Evolutionary conservation across 2,888 invertebrate species (phyloP).

Genomic region (Neoitamus cyanurus): DNA sequence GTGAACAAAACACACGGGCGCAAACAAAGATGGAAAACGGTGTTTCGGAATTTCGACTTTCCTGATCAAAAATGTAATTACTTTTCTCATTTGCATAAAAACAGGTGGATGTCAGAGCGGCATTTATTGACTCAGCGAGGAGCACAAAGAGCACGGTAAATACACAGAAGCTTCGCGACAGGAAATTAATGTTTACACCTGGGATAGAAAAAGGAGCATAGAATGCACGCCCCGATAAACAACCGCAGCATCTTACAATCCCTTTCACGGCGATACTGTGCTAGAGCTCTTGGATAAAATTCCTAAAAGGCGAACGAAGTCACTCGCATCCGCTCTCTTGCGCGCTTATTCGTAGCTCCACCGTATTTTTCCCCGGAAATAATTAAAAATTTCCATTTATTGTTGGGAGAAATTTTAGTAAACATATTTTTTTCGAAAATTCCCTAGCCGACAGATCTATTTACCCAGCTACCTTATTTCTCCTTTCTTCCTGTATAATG

Average conservation of each 20-base stretch:
- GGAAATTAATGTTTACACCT: slow-evolving; percentile 46
- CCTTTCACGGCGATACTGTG: neutral
- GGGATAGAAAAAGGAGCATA: slow-evolving; percentile 42
- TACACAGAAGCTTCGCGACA: slow-evolving; percentile 38
- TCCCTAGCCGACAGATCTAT: neutral
- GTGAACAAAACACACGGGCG: neutral
- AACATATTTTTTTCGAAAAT: slow-evolving; percentile 18
- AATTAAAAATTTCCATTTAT: slow-evolving; percentile 40
- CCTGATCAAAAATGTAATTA: slow-evolving; percentile 46
- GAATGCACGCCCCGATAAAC: slow-evolving; percentile 38
- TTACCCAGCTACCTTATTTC: slow-evolving; percentile 5
- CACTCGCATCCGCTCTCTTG: neutral
- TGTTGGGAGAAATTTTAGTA: slow-evolving; percentile 18
- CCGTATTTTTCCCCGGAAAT: slow-evolving; percentile 24
- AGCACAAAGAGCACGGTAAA: slow-evolving; percentile 35
- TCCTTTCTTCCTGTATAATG: neutral
- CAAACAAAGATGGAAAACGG: slow-evolving; percentile 33
- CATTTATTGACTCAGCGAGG: slow-evolving; percentile 38
- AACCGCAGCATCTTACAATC: slow-evolving; percentile 28
- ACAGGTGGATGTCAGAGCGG: slow-evolving; percentile 34
- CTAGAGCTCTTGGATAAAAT: slow-evolving; percentile 8
- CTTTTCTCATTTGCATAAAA: slow-evolving; percentile 45
- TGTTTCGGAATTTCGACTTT: slow-evolving; percentile 41
- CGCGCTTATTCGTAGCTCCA: neutral
- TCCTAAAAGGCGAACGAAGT: neutral